A percentile compares a stretch with the other conserved stretches of the same genome.
phyloP scores from a whole-genome alignment of 2,888 invertebrate genomes.

The Spialia ferax region DNA sequence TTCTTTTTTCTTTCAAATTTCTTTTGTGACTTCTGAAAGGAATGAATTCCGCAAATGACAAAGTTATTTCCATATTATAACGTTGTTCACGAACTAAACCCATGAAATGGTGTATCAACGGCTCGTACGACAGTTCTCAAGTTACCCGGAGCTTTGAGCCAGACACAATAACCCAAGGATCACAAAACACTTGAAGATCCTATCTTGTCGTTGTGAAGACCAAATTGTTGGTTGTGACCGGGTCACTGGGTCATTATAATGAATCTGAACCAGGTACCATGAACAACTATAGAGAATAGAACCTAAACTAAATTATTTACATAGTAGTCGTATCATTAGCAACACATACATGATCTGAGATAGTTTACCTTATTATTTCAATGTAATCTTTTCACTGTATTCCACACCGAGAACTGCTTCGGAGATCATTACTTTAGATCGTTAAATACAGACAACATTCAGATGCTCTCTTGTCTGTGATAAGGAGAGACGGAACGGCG shows the following conservation, averaged over 20 bases:
- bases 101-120: background rate
- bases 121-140: background rate
- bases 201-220: slow-evolving; percentile 16
- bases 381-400: no score
- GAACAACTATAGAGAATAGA: no score
- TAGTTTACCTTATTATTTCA: no score
- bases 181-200: slow-evolving; percentile 29
- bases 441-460: background rate
- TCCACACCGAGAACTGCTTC: no score
- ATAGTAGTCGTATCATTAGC: no score
- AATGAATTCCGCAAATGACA: background rate
- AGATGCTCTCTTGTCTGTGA: slow-evolving; percentile 39
- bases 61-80: background rate
- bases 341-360: no score
- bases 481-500: slow-evolving; percentile 39
- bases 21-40: background rate
- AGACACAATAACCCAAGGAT: slow-evolving; percentile 15
- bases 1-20: background rate
- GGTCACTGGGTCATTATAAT: slow-evolving; percentile 15
- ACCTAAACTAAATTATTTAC: no score
- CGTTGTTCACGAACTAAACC: background rate
- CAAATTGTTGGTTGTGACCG: no score
- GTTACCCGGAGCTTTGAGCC: background rate
- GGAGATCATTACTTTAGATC: background rate
- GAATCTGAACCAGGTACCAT: slow-evolving; percentile 8